phyloP scores from a whole-genome alignment of 2,797 vertebrate species.

The Ctenochaetus hawaiiensis region DNA sequence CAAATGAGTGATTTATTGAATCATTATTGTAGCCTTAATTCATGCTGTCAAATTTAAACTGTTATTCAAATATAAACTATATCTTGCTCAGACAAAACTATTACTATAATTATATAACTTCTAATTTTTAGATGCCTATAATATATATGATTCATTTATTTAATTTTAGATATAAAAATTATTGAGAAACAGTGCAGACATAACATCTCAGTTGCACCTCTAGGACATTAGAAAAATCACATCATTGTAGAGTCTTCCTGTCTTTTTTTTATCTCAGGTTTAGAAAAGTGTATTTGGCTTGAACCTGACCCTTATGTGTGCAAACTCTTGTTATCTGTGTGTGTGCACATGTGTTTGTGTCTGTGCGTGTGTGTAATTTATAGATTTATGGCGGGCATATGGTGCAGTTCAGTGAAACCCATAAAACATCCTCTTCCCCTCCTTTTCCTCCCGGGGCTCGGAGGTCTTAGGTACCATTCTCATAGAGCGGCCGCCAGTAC shows the following conservation, averaged over 20 bases:
- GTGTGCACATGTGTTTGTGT: constrained; percentile 28
- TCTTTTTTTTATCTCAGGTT: constrained; percentile 43
- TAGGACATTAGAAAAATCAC: constrained; percentile 20
- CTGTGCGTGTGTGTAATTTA: constrained; percentile 25
- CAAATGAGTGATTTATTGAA: neutral
- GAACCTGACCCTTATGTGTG: constrained; percentile 68
- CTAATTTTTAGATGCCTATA: neutral
- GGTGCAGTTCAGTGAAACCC: constrained; percentile 75
- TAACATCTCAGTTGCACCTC: constrained; percentile 3
- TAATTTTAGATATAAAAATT: neutral
- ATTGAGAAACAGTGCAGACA: neutral
- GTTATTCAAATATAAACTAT: neutral
- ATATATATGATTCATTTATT: neutral
- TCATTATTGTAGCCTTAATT: neutral
- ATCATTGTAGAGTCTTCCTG: neutral
- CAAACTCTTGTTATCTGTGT: constrained; percentile 46
- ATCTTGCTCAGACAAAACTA: neutral
- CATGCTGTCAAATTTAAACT: neutral
- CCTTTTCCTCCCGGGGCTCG: constrained; percentile 69
- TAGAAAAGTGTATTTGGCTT: constrained; percentile 53
- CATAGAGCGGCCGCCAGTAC: constrained; percentile 46
- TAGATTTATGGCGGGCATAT: constrained; percentile 71
- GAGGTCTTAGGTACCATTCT: constrained; percentile 72
- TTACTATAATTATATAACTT: neutral
- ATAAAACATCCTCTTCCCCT: constrained; percentile 83